phyloP scores from a whole-genome alignment of 2,888 invertebrate species.

The Cyclophora albipunctata region DNA sequence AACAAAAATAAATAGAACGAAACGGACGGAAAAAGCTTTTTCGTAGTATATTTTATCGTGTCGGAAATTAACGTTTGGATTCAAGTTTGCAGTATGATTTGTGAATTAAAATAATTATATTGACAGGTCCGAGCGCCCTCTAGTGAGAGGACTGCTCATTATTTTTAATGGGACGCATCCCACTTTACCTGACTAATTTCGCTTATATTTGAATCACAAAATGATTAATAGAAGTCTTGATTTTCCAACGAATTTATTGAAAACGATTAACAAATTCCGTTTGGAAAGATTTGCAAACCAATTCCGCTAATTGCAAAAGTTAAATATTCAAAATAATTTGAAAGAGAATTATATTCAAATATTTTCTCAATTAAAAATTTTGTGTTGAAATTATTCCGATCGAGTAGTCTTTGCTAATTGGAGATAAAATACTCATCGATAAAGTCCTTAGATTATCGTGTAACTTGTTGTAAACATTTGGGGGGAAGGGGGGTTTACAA shows the following conservation, averaged over 20 bases:
- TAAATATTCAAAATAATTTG: conserved; percentile 20
- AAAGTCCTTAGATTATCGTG: conserved; percentile 7
- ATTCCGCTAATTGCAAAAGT: conserved; percentile 34
- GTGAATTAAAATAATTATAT: conserved; percentile 7
- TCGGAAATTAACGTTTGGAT: conserved; percentile 2
- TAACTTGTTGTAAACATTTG: conserved; percentile 1
- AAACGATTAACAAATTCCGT: conserved; percentile 30
- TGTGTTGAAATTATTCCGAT: conserved; percentile 26
- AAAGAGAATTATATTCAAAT: conserved; percentile 24
- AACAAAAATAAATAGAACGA: conserved; percentile 15
- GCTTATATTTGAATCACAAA: conserved; percentile 17
- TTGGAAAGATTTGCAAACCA: conserved; percentile 19
- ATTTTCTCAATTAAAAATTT: conserved; percentile 19
- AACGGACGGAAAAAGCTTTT: conserved; percentile 9
- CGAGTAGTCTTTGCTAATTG: conserved; percentile 20
- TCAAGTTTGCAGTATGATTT: conserved; percentile 8
- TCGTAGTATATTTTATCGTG: conserved; percentile 8
- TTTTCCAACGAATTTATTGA: conserved; percentile 21
- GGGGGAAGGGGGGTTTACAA: background rate
- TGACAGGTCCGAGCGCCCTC: conserved; percentile 2
- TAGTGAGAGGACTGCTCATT: conserved; percentile 13
- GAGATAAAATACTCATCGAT: conserved; percentile 16
- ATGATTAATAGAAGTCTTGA: conserved; percentile 25
- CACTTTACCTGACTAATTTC: conserved; percentile 16
- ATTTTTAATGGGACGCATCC: conserved; percentile 19